Percentiles rank a stretch among this genome's conserved stretches.
phyloP scores from a whole-genome alignment of 2,113 vertebrate genomes.

The Rhizomys pruinosus region DNA sequence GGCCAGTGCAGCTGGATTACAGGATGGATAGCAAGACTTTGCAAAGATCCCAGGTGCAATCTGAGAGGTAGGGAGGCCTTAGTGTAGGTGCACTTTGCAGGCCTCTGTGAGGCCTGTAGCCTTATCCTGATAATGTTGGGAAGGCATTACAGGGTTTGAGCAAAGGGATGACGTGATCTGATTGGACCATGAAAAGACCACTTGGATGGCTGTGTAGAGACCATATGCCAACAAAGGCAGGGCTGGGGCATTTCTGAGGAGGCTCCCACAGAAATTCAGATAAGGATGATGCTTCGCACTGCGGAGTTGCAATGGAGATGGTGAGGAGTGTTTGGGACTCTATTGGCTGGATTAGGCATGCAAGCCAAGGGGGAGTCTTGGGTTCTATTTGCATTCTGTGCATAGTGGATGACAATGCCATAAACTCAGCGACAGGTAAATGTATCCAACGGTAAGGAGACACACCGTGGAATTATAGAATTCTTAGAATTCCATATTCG shows the following conservation, averaged over 20 bases:
- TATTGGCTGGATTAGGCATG: background rate
- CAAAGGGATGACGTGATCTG: background rate
- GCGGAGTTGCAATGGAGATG: background rate
- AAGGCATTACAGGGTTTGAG: background rate
- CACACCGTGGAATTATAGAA: constrained; percentile 24
- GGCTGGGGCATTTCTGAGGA: background rate
- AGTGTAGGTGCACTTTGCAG: background rate
- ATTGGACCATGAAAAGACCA: background rate
- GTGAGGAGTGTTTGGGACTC: background rate
- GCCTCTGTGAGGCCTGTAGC: background rate
- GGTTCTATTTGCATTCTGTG: background rate
- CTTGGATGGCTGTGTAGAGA: background rate
- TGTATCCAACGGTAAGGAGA: background rate
- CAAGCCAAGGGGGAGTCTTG: background rate
- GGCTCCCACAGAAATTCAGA: background rate
- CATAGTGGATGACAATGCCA: background rate
- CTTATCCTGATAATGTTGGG: background rate
- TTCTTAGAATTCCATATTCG: background rate
- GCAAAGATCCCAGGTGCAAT: background rate
- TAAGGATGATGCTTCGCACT: background rate
- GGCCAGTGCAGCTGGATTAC: background rate
- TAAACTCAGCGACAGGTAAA: background rate
- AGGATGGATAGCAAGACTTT: background rate
- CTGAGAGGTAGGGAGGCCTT: background rate
- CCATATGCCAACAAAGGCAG: background rate